A percentile compares a stretch with the other conserved stretches of the same genome.
Conservation (phyloP, 2,888 invertebrate species). For the Lasius platythorax region DNA sequence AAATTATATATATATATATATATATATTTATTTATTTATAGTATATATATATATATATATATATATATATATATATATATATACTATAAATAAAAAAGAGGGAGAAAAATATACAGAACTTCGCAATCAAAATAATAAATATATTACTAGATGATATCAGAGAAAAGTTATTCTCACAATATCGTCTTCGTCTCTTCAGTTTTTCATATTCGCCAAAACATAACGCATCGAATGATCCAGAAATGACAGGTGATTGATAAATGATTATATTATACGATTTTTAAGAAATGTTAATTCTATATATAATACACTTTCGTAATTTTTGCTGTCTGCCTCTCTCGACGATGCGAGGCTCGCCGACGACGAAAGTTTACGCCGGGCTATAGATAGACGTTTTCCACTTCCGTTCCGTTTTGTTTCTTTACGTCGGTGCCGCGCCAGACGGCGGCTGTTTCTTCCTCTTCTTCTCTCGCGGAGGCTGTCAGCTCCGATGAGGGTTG, state of each 20-base stretch:
- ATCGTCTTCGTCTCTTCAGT: background rate
- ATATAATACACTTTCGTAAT: slow-evolving; percentile 27
- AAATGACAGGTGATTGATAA: background rate
- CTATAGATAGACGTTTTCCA: slow-evolving; percentile 77
- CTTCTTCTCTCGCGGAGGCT: slow-evolving; percentile 27
- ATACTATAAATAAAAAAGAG: too few relatives aligned
- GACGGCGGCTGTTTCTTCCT: slow-evolving; percentile 53
- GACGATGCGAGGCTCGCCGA: background rate
- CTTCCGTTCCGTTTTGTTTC: slow-evolving; percentile 76
- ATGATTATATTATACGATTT: background rate
- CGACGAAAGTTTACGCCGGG: slow-evolving; percentile 60
- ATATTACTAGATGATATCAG: background rate
- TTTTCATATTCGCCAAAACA: background rate
- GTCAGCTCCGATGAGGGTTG: slow-evolving; percentile 20
- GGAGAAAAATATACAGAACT: background rate
- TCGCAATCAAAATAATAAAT: background rate
- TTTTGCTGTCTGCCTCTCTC: slow-evolving; percentile 20
- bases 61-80: background rate
- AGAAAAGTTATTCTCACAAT: background rate
- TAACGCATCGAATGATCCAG: background rate
- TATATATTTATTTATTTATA: too few relatives aligned
- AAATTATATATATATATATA: background rate
- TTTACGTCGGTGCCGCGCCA: slow-evolving; percentile 64
- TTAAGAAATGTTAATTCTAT: background rate
- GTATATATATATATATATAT: background rate